Evolutionary conservation across 2,797 vertebrate species (phyloP), one percentile per base, ranked within the genome.

Genomic region (Falco biarmicus): DNA sequence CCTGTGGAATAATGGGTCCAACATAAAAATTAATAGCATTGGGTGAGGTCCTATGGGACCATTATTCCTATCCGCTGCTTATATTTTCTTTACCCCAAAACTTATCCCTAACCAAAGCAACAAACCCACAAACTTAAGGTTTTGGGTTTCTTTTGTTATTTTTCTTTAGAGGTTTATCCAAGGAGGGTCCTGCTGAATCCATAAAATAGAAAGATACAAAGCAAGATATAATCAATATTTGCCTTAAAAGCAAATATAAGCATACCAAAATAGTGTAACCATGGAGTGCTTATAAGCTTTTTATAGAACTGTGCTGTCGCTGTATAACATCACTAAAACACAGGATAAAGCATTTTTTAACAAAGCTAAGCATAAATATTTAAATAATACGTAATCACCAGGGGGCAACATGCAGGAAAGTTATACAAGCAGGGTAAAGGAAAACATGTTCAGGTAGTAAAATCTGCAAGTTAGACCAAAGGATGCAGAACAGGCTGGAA

Each of bases 41-140:
- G 16, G 4, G 14, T 19, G 8, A 6, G 3, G 53, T 73, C 15
- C 11, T 41, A 22, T 1, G 48, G 8, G 21, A 51, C 20, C 1
- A 9, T 1, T n/a, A 14, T 45, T 85, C 14, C 13, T 74, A 2
- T 59, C 6, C 4, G 59, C 2, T 1, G 2, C 4, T 59, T 48
- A 19, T 1, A 20, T 26, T 54, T 54, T 12, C 34, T 41, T 54
- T 50, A 56, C 2, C 1, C 2, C 12, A 59, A 57, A 20, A 34
- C 2, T 50, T 59, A 24, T 8, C 25, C 8, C 1, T n/a, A n/a
- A 39, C 3, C 15, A 43, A 43, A 15, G 14, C 43, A 43, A 28
- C 12, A 84, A 81, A 29, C 1, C 3, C 2, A 43, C 43, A 43
- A 43, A 37, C 22, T 57, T 26, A 66, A 60, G 17, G 1, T 32